A percentile compares a stretch with the other conserved stretches of the same genome.
Conservation (phyloP, 92 coral and sea anemone species). For the Umimayanthus kanabou region DNA sequence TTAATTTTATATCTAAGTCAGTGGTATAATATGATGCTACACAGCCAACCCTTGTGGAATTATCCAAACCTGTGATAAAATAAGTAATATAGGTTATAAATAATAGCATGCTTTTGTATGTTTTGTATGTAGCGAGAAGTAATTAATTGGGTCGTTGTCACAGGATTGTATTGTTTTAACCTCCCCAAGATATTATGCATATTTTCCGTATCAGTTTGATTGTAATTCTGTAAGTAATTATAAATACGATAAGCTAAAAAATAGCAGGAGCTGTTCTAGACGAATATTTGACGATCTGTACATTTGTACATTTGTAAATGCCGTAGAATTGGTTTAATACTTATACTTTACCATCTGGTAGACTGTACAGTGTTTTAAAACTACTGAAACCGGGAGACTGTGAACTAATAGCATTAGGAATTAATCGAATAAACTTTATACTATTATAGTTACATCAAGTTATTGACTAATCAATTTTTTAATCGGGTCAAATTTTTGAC, state of each 20-base stretch:
- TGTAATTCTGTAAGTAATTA: constrained; percentile 41
- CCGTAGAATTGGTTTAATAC: constrained; percentile 38
- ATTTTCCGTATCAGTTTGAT: constrained; percentile 34
- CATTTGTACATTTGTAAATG: constrained; percentile 76
- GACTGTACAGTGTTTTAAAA: constrained; percentile 36
- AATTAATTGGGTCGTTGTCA: constrained; percentile 23
- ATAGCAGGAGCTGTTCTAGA: constrained; percentile 13
- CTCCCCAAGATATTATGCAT: constrained; percentile 12
- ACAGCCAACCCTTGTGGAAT: not conserved
- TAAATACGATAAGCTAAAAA: constrained; percentile 11
- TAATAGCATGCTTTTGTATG: constrained; percentile 44
- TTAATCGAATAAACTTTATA: too few species aligned
- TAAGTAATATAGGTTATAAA: constrained; percentile 40
- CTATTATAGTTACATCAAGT: not conserved
- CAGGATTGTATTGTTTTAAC: constrained; percentile 27
- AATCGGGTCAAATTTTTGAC: not conserved
- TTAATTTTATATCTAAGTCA: constrained; percentile 37
- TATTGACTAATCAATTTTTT: not conserved
- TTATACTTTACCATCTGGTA: constrained; percentile 38
- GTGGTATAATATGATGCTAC: constrained; percentile 5
- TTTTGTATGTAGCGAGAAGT: constrained; percentile 39
- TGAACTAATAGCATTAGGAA: not conserved
- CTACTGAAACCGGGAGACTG: constrained; percentile 21
- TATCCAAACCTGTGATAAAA: constrained; percentile 3
- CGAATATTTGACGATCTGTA: constrained; percentile 41